phyloP scores from a whole-genome alignment of 23 tunicate species.

The Trididemnum miniatum region DNA sequence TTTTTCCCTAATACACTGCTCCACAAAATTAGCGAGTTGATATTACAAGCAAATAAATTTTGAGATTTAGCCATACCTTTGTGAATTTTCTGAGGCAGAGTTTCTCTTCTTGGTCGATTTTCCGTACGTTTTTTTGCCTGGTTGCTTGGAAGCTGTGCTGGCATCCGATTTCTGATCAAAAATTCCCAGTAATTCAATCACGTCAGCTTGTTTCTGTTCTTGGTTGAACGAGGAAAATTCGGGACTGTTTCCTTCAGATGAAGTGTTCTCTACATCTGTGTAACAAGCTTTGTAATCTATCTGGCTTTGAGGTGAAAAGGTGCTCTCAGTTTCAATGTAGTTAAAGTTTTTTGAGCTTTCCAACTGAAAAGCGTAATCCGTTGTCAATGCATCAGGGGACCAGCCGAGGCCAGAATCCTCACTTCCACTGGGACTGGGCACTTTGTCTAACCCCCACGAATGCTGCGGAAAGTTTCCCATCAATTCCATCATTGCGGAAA shows the following conservation, averaged over 20 bases:
- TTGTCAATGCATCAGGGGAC: conserved; percentile 27
- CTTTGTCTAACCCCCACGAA: conserved; percentile 9
- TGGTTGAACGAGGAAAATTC: background rate
- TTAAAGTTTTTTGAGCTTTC: conserved; percentile 4
- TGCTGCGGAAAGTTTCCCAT: background rate
- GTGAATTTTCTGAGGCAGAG: background rate
- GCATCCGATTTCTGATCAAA: conserved; percentile 4
- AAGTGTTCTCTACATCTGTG: too few species aligned
- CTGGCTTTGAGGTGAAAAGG: conserved; percentile 2
- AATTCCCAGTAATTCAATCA: background rate
- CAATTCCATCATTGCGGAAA: conserved; percentile 4
- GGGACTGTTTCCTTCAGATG: background rate
- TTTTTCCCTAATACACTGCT: too few species aligned
- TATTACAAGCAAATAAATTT: too few species aligned
- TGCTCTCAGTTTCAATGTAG: background rate
- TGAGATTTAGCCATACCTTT: too few species aligned
- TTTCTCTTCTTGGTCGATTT: background rate
- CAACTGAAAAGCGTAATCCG: conserved; percentile 2
- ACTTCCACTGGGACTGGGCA: conserved; percentile 66
- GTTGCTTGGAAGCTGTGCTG: background rate
- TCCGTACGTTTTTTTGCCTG: background rate
- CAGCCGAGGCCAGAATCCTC: conserved; percentile 64
- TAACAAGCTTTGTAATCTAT: too few species aligned
- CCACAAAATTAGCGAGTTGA: too few species aligned
- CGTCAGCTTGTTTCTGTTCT: conserved; percentile 12